A percentile compares a stretch with the other conserved stretches of the same genome.
Evolutionary conservation across 2,888 invertebrate genomes (phyloP).

Genomic region (Drosophila falleni): DNA sequence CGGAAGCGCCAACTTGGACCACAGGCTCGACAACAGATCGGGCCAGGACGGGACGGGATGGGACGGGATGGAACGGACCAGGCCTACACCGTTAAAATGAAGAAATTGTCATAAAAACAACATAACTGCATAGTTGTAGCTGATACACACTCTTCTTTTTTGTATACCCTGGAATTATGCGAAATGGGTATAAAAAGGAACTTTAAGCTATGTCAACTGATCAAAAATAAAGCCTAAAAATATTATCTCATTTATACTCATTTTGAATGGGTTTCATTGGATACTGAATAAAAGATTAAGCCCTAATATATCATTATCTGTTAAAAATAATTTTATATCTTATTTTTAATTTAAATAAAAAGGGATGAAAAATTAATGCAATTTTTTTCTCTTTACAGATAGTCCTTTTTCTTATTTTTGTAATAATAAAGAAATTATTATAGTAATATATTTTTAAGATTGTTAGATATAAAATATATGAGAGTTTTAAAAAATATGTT

Average conservation of each 20-base stretch:
- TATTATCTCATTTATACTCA: not conserved
- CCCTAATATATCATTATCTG: no score
- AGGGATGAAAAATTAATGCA: no score
- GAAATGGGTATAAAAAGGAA: not conserved
- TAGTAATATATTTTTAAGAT: no score
- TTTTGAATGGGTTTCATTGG: not conserved
- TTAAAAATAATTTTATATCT: no score
- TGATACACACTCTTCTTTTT: slow-evolving; percentile 1
- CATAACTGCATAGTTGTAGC: slow-evolving; percentile 47
- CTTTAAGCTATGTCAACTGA: not conserved
- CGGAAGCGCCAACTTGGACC: slow-evolving; percentile 77
- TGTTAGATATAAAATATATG: no score
- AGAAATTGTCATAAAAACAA: slow-evolving; percentile 78
- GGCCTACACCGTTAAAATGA: slow-evolving; percentile 62
- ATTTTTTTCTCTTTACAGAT: no score
- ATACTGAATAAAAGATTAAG: not conserved
- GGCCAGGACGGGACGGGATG: no score
- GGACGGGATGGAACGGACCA: not conserved
- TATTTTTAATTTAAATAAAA: no score
- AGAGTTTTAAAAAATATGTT: no score
- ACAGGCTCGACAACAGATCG: slow-evolving; percentile 11
- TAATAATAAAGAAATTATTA: no score
- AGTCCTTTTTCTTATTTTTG: no score
- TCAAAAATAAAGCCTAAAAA: not conserved
- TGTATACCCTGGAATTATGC: slow-evolving; percentile 30